Evolutionary conservation across 2,888 invertebrate genomes (phyloP).

Genomic region (Nezara viridula): DNA sequence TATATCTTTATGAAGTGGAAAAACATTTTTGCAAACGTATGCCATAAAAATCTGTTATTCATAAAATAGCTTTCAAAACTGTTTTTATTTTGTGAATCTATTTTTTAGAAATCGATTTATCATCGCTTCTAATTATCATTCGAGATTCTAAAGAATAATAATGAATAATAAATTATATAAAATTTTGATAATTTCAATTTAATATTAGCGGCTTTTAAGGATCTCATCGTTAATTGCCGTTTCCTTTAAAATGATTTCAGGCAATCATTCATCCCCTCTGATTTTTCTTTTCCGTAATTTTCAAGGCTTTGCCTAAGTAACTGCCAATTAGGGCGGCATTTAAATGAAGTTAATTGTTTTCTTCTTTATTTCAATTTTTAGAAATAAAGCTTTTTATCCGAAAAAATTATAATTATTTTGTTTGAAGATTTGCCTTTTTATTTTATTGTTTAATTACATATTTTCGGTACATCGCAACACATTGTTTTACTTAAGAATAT

Average conservation of each 20-base stretch:
- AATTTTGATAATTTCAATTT: neutral
- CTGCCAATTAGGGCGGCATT: neutral
- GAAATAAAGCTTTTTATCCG: slow-evolving; percentile 10
- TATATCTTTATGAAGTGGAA: no score
- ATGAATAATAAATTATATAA: no score
- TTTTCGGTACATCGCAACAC: no score
- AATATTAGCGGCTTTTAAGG: neutral
- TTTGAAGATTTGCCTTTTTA: neutral
- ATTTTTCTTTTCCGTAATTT: slow-evolving; percentile 1
- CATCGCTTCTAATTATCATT: no score
- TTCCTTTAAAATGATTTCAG: neutral
- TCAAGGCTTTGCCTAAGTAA: neutral
- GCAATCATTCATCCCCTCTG: neutral
- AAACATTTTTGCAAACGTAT: no score
- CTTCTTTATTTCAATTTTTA: slow-evolving; percentile 9
- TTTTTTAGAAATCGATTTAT: no score
- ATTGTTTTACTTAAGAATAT: no score
- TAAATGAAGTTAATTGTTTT: slow-evolving; percentile 19
- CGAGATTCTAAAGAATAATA: no score
- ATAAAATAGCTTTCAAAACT: no score
- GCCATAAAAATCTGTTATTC: no score
- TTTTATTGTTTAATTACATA: neutral
- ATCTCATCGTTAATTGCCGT: neutral
- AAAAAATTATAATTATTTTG: neutral
- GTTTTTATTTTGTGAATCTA: no score